A percentile compares a stretch with the other conserved stretches of the same genome.
phyloP scores from a whole-genome alignment of 2,113 vertebrate species.

The Plecturocebus donacophilus region DNA sequence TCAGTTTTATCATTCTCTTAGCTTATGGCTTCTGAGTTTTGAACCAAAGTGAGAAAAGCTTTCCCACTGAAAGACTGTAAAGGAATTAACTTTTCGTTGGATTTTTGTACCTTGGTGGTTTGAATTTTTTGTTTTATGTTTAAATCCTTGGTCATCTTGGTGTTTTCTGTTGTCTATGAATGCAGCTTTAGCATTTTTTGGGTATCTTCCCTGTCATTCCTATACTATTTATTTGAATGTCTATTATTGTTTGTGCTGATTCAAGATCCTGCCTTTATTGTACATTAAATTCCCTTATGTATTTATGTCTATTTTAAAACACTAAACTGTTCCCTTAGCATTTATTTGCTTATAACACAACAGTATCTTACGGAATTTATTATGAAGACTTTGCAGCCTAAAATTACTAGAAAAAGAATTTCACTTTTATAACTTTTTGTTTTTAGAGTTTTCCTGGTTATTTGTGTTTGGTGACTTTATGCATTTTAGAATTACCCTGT shows the following conservation, averaged over 20 bases:
- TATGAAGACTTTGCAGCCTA: neutral
- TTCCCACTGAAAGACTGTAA: neutral
- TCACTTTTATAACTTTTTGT: neutral
- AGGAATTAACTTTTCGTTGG: neutral
- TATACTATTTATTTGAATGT: neutral
- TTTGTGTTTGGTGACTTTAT: neutral
- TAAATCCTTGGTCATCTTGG: neutral
- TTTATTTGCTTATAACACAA: neutral
- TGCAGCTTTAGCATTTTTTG: neutral
- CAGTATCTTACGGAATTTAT: neutral
- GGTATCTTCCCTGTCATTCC: neutral
- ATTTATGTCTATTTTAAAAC: neutral
- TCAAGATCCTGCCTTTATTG: neutral
- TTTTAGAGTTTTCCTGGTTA: neutral
- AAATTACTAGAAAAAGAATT: neutral
- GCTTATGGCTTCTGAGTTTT: neutral
- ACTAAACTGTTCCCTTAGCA: neutral
- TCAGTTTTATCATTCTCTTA: neutral
- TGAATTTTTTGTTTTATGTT: neutral
- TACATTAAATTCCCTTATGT: neutral
- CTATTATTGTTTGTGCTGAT: neutral
- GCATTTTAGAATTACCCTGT: neutral
- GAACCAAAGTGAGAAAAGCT: neutral
- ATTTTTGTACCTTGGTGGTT: neutral
- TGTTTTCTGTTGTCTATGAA: neutral